Evolutionary conservation across 2,113 vertebrate species (phyloP), one percentile per base, ranked within the genome.

Genomic region (Ornithorhynchus anatinus): DNA sequence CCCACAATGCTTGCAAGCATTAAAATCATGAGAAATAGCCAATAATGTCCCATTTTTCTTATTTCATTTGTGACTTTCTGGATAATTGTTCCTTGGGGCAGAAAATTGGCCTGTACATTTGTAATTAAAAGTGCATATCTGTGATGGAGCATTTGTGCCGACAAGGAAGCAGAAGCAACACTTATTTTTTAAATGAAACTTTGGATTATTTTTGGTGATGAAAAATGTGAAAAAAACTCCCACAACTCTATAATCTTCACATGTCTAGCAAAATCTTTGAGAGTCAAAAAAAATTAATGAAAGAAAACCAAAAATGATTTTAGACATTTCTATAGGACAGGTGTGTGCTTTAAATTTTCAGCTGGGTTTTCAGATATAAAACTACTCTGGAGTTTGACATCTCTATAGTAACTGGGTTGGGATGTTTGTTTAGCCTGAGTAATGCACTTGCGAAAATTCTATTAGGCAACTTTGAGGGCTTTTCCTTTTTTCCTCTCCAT

Each of bases 291-390:
- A 50, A 77, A 43, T 53, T 69, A 80, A 60, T 73, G 80, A 77
- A 59, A 63, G 77, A 63, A 59, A 79, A 83, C 31, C 31, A 50
- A 64, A 84, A 67, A 72, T 77, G 65, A 69, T 77, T 75, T 79
- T 67, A 57, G 31, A 35, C 75, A 58, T 75, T 62, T 75, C 8
- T 60, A 42, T 23, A 70, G 72, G 72, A 72, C 69, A 69, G 69
- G 75, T 45, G 66, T 69, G 72, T 53, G 69, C 59, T 33, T n/a
- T n/a, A 47, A 36, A 66, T 43, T 60, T 59, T 65, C 51, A 47
- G 59, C 39, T 59, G 42, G 13, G 19, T 59, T 68, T 71, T 85
- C 64, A 74, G 45, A 15, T 51, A 42, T 60, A 35, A 52, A 22
- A 36, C 4, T 11, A 58, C 52, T 36, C 7, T 17, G 51, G 22